Percentiles rank a stretch among this genome's conserved stretches.
phyloP scores from a whole-genome alignment of 2,113 vertebrate species.

The Lepidothrix coronata region DNA sequence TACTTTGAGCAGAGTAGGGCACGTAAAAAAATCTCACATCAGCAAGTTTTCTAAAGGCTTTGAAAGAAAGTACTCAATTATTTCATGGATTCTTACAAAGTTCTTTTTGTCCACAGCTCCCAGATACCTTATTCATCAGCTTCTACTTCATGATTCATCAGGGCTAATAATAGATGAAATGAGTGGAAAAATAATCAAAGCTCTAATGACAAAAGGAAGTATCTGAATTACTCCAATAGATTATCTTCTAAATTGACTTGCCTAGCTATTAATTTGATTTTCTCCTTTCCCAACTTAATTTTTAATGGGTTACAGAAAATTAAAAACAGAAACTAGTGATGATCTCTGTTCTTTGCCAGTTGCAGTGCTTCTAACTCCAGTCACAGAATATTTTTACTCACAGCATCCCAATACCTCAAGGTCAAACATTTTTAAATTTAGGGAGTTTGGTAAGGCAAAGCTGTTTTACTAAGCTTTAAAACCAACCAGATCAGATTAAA shows the following conservation, averaged over 20 bases:
- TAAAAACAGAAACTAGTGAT: background rate
- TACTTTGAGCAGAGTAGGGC: background rate
- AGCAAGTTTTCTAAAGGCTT: background rate
- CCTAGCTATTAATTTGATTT: background rate
- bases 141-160: background rate
- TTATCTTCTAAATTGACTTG: background rate
- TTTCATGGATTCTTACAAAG: background rate
- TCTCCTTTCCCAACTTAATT: background rate
- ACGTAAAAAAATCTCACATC: background rate
- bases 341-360: background rate
- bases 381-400: background rate
- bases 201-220: conserved; percentile 14
- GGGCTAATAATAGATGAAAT: background rate
- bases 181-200: conserved; percentile 46
- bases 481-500: background rate
- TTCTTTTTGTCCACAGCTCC: background rate
- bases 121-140: background rate
- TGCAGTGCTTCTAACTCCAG: background rate
- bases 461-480: background rate
- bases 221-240: conserved; percentile 6
- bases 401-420: background rate
- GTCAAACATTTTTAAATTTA: background rate
- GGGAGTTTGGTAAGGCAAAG: background rate
- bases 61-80: background rate
- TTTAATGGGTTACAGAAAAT: background rate